phyloP scores from a whole-genome alignment of 1,140 invertebrate species.

The Zophobas atratus region DNA sequence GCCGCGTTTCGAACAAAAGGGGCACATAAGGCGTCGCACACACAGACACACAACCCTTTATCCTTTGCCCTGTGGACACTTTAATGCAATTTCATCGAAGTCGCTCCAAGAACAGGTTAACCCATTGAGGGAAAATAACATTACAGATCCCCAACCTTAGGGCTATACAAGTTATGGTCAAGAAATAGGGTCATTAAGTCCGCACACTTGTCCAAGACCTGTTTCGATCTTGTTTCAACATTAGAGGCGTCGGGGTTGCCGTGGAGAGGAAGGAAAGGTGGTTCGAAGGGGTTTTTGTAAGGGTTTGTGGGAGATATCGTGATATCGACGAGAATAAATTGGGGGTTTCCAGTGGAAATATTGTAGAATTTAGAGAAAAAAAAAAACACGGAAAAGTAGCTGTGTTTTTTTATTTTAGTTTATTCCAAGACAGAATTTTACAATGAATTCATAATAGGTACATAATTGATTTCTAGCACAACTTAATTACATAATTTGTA shows the following conservation, averaged over 20 bases:
- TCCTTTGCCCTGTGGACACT: constrained; percentile 40
- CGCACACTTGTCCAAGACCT: constrained; percentile 38
- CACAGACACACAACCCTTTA: constrained; percentile 30
- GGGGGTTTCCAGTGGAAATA: no score
- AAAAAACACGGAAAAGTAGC: no score
- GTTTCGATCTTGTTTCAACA: background rate
- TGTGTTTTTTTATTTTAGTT: no score
- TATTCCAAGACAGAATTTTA: no score
- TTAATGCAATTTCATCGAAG: constrained; percentile 50
- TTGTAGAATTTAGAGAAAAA: no score
- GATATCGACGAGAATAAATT: no score
- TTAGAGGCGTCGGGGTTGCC: no score
- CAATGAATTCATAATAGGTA: no score
- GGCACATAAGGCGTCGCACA: constrained; percentile 16
- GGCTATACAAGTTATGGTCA: constrained; percentile 53
- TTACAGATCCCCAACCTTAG: constrained; percentile 45
- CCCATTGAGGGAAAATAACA: constrained; percentile 45
- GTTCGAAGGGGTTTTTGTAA: background rate
- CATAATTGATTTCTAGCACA: no score
- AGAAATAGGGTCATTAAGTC: constrained; percentile 45
- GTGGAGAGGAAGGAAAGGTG: background rate
- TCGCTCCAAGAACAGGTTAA: constrained; percentile 52
- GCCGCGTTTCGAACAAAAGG: background rate
- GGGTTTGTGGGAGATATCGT: no score
- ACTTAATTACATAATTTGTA: no score